These are phyloP conservation scores for Laticauda laticaudata DNA, from an alignment of 2,113 vertebrate genomes.

Conservation along the genomic window DNA sequence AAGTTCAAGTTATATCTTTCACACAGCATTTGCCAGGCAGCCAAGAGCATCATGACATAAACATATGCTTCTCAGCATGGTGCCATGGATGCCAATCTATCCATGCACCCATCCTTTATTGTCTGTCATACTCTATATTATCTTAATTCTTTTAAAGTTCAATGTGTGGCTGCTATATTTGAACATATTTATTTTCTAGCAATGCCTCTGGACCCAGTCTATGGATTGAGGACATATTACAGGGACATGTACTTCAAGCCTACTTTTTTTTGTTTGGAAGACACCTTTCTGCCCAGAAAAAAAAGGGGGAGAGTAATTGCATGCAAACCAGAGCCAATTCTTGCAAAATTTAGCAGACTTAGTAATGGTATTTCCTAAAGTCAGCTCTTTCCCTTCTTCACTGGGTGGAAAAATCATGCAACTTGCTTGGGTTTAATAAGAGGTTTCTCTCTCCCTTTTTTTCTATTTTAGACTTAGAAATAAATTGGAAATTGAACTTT, in stretches of 20 bases:
- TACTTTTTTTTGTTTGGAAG: not conserved
- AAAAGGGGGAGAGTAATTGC: not conserved
- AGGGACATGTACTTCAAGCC: not conserved
- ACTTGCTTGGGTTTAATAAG: not conserved
- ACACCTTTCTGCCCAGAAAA: not conserved
- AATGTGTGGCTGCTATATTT: not conserved
- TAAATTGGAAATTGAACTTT: slow-evolving; percentile 49
- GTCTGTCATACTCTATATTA: not conserved
- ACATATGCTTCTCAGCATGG: not conserved
- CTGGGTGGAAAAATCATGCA: not conserved
- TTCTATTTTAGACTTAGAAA: slow-evolving; percentile 55
- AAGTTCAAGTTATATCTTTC: not conserved
- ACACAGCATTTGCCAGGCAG: not conserved
- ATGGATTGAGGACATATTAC: not conserved
- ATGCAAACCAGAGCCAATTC: not conserved
- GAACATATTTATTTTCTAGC: not conserved
- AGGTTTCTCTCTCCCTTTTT: not conserved
- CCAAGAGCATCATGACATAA: not conserved
- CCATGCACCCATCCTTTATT: not conserved
- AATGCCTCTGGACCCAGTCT: not conserved
- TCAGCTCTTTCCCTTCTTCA: not conserved
- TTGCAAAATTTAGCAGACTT: not conserved
- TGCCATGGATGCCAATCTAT: not conserved
- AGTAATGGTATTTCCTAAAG: not conserved
- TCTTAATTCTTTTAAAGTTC: not conserved